Conservation (phyloP, 1,140 invertebrate species). For the Zaprionus vittiger region DNA sequence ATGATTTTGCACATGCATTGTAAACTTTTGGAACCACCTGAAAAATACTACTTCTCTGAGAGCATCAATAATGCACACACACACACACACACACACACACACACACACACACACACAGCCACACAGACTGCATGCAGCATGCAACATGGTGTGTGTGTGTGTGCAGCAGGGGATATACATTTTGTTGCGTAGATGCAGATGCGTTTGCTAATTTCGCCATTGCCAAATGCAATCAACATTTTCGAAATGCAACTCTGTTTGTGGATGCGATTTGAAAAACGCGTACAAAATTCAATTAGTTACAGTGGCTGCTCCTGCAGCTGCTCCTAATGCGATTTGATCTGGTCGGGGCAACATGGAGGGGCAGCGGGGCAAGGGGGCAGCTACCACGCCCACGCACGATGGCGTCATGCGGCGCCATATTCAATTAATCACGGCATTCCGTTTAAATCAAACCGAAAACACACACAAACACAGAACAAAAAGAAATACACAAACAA, state of each 20-base stretch:
- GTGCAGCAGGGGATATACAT: background rate
- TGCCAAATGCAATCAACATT: slow-evolving; percentile 60
- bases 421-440: slow-evolving; percentile 58
- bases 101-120: background rate
- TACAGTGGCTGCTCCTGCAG: slow-evolving; percentile 13
- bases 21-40: slow-evolving; percentile 2
- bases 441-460: slow-evolving; percentile 31
- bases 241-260: slow-evolving; percentile 25
- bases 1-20: background rate
- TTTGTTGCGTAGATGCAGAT: background rate
- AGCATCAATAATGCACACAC: background rate
- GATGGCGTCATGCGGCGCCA: slow-evolving; percentile 22
- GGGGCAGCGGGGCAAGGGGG: background rate
- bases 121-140: background rate
- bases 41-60: background rate
- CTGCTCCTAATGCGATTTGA: slow-evolving; percentile 47
- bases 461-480: background rate
- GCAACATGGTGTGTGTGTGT: background rate
- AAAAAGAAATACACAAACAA: slow-evolving; percentile 18
- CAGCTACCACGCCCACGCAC: slow-evolving; percentile 8
- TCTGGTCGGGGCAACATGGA: background rate
- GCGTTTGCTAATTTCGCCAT: background rate
- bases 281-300: slow-evolving; percentile 54
- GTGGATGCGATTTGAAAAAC: slow-evolving; percentile 48
- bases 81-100: background rate